These are phyloP conservation scores for Drosophila pseudoananassae DNA, from an alignment of 1,140 invertebrate genomes.

Conservation along the genomic window DNA sequence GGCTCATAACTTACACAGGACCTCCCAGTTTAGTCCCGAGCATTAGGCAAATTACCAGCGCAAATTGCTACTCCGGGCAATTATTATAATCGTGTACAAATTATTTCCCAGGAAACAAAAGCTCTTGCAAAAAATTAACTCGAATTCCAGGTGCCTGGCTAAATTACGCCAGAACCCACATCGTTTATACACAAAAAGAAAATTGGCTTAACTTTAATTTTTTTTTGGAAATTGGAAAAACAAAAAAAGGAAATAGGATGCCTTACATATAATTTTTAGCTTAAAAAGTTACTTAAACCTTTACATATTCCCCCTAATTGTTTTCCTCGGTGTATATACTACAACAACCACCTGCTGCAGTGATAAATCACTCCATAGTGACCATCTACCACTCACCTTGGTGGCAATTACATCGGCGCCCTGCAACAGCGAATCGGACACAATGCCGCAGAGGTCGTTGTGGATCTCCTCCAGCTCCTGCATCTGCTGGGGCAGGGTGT, in stretches of 20 bases:
- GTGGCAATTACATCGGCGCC: slow-evolving; percentile 91
- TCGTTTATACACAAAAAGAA: background rate
- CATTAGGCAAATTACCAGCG: slow-evolving; percentile 69
- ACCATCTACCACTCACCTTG: slow-evolving; percentile 87
- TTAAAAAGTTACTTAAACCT: background rate
- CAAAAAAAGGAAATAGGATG: background rate
- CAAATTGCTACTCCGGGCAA: slow-evolving; percentile 66
- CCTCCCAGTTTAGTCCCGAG: slow-evolving; percentile 18
- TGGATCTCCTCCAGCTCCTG: slow-evolving; percentile 95
- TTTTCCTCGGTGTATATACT: background rate
- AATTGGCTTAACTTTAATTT: background rate
- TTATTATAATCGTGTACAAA: slow-evolving; percentile 72
- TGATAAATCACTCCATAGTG: slow-evolving; percentile 48
- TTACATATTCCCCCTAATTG: background rate
- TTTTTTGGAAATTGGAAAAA: background rate
- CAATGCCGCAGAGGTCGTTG: slow-evolving; percentile 91
- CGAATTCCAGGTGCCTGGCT: slow-evolving; percentile 20
- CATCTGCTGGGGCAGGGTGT: slow-evolving; percentile 91
- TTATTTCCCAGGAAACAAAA: slow-evolving; percentile 59
- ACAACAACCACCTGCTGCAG: slow-evolving; percentile 47
- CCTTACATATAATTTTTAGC: background rate
- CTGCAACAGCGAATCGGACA: slow-evolving; percentile 92
- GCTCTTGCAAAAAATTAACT: slow-evolving; percentile 51
- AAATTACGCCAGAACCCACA: slow-evolving; percentile 4
- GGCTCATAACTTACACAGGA: background rate